Base-by-base conservation (phyloP, 2,113 vertebrate genomes). In the Morone saxatilis region DNA sequence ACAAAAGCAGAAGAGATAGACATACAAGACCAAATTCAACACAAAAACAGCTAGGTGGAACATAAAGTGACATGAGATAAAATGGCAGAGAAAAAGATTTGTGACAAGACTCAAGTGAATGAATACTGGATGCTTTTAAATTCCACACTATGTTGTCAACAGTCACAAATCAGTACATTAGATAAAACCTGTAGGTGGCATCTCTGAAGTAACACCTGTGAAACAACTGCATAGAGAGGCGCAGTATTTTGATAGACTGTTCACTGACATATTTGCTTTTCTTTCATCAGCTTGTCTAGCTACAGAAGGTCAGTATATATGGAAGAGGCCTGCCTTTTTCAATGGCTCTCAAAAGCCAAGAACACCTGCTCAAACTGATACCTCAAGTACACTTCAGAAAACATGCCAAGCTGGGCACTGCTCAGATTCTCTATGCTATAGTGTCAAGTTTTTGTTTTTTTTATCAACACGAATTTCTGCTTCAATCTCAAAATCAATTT, bases 401-500 rank as follows among this genome's bases (percentile, higher is more conserved):
- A 41, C 77, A 63, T 1, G 10, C 51, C 70, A 1, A 5, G 45
- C 56, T 7, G 40, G 68, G 36, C 54, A 40, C 36, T 41, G 66
- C 80, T 78, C 70, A 17, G 25, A 47, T 71, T 68, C 62, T 67
- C 78, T 12, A 47, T 8, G 16, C 40, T 25, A 56, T 12, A 45
- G 22, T 22, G 19, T 56, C 43, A 19, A 43, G 72, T 53, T 7
- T 51, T 22, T 47, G 9, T 53, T 65, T 63, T 59, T 78, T 59
- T 14, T 12, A 83, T 67, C 77, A 43, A 80, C 69, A 66, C 36
- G 38, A 70, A 41, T 65, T 54, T 83, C 61, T 67, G 19, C 80
- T 80, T 81, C 88, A 77, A 68, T 84, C 75, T 71, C 68, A 66
- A 87, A 88, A 81, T 75, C 75, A 54, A 89, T 84, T 88, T 91